These are phyloP conservation scores for Bucorvus abyssinicus DNA, from an alignment of 2,797 vertebrate genomes.

Conservation along the genomic window DNA sequence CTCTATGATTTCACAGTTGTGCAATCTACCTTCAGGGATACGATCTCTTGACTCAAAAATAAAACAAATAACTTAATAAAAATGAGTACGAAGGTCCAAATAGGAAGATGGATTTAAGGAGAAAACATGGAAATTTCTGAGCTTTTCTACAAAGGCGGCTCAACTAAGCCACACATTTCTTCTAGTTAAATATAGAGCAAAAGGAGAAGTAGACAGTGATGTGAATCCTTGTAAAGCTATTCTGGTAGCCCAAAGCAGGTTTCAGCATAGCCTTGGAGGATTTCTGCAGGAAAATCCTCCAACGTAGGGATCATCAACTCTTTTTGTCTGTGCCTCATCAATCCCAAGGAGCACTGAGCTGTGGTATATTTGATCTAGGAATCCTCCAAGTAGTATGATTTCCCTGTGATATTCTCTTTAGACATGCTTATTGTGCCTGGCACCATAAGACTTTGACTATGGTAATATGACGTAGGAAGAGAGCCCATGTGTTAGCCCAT, in stretches of 20 bases:
- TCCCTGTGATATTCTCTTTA: neutral
- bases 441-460: neutral
- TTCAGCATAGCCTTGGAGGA: neutral
- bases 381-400: neutral
- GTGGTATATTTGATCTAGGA: neutral
- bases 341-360: neutral
- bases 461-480: neutral
- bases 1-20: conserved; percentile 43
- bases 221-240: neutral
- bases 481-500: neutral
- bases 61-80: conserved; percentile 9
- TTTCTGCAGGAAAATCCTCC: neutral
- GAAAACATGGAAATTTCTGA: neutral
- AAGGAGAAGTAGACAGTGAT: neutral
- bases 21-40: conserved; percentile 8
- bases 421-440: neutral
- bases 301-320: neutral
- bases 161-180: neutral
- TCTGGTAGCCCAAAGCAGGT: neutral
- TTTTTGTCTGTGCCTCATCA: neutral
- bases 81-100: neutral
- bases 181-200: neutral
- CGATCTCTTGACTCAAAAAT: neutral
- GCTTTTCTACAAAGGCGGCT: neutral
- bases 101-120: neutral